These are phyloP conservation scores for Oceanodroma tethys DNA, from an alignment of 2,113 vertebrate genomes.

Conservation along the genomic window DNA sequence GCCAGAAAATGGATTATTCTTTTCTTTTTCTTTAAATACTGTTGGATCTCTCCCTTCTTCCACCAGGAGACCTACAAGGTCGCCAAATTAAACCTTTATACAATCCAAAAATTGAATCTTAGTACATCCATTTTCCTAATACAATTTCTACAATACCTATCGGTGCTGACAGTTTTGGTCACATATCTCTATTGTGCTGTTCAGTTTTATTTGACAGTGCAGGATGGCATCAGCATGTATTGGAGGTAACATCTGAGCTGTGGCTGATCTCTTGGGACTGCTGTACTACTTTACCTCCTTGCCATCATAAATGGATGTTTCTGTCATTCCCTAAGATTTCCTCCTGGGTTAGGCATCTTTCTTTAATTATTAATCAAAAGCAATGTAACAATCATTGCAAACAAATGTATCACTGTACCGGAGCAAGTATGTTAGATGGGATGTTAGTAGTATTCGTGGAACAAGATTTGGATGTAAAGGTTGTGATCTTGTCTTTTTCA, in stretches of 20 bases:
- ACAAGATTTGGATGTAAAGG: background rate
- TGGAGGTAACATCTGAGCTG: constrained; percentile 78
- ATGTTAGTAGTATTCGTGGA: background rate
- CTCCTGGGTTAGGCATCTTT: constrained; percentile 48
- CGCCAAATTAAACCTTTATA: constrained; percentile 76
- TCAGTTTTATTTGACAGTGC: constrained; percentile 80
- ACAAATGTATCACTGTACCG: constrained; percentile 48
- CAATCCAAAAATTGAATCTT: constrained; percentile 82
- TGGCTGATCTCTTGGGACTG: constrained; percentile 71
- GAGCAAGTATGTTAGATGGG: background rate
- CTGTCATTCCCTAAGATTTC: constrained; percentile 50
- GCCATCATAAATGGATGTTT: constrained; percentile 67
- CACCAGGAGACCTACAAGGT: constrained; percentile 72
- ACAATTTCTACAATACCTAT: constrained; percentile 75
- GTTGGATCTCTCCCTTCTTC: background rate
- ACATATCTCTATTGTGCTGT: constrained; percentile 73
- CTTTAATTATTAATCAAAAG: constrained; percentile 75
- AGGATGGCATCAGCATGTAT: constrained; percentile 78
- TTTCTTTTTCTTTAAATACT: background rate
- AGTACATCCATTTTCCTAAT: constrained; percentile 80
- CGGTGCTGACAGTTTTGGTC: constrained; percentile 79
- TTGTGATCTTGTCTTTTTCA: constrained; percentile 42
- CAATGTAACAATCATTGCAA: constrained; percentile 60
- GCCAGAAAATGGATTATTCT: background rate
- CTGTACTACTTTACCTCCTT: constrained; percentile 60